A percentile compares a stretch with the other conserved stretches of the same genome.
Conservation (phyloP, 2,797 vertebrate species). For the Sebastes reedi region DNA sequence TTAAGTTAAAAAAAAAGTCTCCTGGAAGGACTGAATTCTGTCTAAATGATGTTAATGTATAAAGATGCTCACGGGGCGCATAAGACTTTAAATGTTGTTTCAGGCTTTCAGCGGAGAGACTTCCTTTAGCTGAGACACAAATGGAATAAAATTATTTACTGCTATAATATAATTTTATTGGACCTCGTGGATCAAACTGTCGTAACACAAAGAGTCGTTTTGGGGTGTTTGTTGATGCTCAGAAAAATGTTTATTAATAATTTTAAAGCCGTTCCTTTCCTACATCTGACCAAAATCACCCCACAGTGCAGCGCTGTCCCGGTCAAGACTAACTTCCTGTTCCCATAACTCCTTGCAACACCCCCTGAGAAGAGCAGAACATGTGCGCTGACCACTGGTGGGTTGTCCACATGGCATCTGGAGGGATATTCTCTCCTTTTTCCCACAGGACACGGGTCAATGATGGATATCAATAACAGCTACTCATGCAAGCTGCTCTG, state of each 20-base stretch:
- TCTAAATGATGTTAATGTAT: not conserved
- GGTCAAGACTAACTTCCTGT: not conserved
- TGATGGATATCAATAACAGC: slow-evolving; percentile 44
- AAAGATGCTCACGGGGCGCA: not conserved
- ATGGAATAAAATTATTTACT: not conserved
- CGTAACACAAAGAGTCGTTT: not conserved
- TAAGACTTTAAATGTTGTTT: fast-evolving
- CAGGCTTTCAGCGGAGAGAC: not conserved
- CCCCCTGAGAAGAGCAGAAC: not conserved
- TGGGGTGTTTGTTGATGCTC: not conserved
- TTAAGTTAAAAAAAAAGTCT: not conserved
- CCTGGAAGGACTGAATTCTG: not conserved
- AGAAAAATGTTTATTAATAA: not conserved
- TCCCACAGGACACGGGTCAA: slow-evolving; percentile 38
- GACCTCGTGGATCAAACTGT: not conserved
- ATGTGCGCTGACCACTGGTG: not conserved
- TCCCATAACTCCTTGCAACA: not conserved
- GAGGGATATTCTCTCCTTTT: not conserved
- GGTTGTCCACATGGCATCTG: slow-evolving; percentile 23
- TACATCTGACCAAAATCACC: not conserved
- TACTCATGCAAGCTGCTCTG: slow-evolving; percentile 21
- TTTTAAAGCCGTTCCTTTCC: not conserved
- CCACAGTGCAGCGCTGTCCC: not conserved
- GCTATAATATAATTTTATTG: not conserved
- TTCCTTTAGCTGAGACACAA: not conserved